A percentile compares a stretch with the other conserved stretches of the same genome.
These are phyloP conservation scores for Montipora capricornis DNA, from an alignment of 64 coral and sea anemone genomes.

Conservation along the genomic window DNA sequence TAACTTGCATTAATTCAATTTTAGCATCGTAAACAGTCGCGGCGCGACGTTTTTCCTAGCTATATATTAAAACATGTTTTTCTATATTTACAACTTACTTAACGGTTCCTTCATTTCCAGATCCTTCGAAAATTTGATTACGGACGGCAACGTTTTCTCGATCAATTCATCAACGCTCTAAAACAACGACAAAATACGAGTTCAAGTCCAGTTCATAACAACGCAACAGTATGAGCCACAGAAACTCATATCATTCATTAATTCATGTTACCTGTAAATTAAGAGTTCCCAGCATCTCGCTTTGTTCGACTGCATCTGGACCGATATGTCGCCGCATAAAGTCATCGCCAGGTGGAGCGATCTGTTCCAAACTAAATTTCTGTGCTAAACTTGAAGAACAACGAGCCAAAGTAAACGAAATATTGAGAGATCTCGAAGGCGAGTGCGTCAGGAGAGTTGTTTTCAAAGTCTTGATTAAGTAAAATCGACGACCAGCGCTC, in stretches of 20 bases:
- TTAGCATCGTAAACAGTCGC: not conserved
- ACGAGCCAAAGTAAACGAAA: constrained; percentile 17
- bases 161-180: constrained; percentile 95
- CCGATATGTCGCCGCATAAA: constrained; percentile 85
- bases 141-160: constrained; percentile 89
- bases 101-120: constrained; percentile 77
- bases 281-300: constrained; percentile 78
- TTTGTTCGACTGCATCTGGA: constrained; percentile 75
- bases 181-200: not conserved
- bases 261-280: constrained; percentile 57
- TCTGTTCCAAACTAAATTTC: constrained; percentile 76
- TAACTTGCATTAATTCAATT: not conserved
- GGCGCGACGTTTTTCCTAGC: no score
- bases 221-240: not conserved
- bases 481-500: not conserved
- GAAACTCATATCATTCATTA: not conserved
- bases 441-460: not conserved
- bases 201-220: not conserved
- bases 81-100: constrained; percentile 45
- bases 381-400: constrained; percentile 34
- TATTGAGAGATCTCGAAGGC: not conserved
- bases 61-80: no score
- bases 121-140: constrained; percentile 81
- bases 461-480: not conserved
- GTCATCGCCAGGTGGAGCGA: constrained; percentile 60